Percentiles rank a stretch among this genome's conserved stretches.
Evolutionary conservation across 2,888 invertebrate genomes (phyloP).

Genomic region (Caenorhabditis uteleia): DNA sequence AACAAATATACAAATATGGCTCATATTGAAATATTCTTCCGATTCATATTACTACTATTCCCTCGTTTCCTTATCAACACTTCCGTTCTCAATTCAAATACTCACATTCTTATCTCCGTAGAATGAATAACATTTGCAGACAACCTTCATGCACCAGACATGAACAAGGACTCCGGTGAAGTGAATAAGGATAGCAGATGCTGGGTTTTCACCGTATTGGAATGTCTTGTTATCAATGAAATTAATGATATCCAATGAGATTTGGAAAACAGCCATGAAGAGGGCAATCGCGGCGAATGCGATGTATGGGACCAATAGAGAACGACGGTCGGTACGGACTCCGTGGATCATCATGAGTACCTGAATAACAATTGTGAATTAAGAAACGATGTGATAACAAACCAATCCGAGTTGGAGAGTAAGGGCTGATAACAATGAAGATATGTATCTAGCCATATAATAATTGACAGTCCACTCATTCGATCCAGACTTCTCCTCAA

Average conservation of each 20-base stretch:
- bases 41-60: not conserved
- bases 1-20: no score
- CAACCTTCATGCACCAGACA: constrained; percentile 66
- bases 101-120: constrained; percentile 68
- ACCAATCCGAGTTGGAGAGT: constrained; percentile 52
- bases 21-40: not conserved
- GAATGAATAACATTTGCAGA: constrained; percentile 68
- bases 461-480: constrained; percentile 28
- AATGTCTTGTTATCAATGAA: constrained; percentile 42
- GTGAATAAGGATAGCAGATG: constrained; percentile 40
- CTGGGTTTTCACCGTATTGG: constrained; percentile 16
- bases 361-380: constrained; percentile 6
- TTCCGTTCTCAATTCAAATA: not conserved
- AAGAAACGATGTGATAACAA: constrained; percentile 1
- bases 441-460: constrained; percentile 43
- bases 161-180: constrained; percentile 65
- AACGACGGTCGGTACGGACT: constrained; percentile 57
- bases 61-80: not conserved
- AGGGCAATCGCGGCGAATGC: constrained; percentile 60
- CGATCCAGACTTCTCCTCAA: constrained; percentile 14
- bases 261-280: constrained; percentile 49
- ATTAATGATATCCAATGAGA: constrained; percentile 53
- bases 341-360: constrained; percentile 67
- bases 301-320: constrained; percentile 64
- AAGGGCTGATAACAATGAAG: constrained; percentile 51